Evolutionary conservation across 2,888 invertebrate genomes (phyloP).

Genomic region (Euphydryas editha): DNA sequence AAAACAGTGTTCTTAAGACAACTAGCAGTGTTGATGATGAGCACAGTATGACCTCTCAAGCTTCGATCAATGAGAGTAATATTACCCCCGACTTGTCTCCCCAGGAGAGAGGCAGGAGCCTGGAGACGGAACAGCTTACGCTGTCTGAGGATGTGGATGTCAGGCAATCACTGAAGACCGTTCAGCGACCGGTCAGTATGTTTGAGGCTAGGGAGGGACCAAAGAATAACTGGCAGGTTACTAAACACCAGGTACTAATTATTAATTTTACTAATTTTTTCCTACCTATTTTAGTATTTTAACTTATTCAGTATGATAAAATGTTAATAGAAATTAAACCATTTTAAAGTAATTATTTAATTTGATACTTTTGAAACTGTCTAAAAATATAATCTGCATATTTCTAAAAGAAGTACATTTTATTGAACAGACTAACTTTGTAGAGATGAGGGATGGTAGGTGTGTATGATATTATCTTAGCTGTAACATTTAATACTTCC

Average conservation of each 20-base stretch:
- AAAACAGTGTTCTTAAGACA: constrained; percentile 90
- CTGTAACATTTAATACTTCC: background rate
- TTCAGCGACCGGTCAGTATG: constrained; percentile 93
- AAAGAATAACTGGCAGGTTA: constrained; percentile 84
- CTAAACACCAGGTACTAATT: constrained; percentile 84
- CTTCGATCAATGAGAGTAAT: constrained; percentile 65
- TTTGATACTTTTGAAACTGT: background rate
- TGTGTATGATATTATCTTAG: constrained; percentile 10
- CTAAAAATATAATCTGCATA: background rate
- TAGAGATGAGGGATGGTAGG: constrained; percentile 31
- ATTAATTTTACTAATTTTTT: constrained; percentile 62
- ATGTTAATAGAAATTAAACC: background rate
- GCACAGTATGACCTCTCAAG: constrained; percentile 69
- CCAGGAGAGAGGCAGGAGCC: constrained; percentile 72
- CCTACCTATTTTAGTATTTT: background rate
- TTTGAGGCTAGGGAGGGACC: constrained; percentile 91
- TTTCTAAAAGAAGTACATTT: background rate
- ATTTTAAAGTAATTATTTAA: background rate
- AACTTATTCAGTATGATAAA: background rate
- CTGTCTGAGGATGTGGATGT: constrained; percentile 79
- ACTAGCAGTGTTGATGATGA: constrained; percentile 74
- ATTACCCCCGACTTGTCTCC: constrained; percentile 53
- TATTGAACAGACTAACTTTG: constrained; percentile 28
- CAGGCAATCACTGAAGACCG: constrained; percentile 65
- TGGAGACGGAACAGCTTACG: constrained; percentile 68